Evolutionary conservation across 2,888 invertebrate species (phyloP), one percentile per base, ranked within the genome.

Genomic region (Synanthedon formicaeformis): DNA sequence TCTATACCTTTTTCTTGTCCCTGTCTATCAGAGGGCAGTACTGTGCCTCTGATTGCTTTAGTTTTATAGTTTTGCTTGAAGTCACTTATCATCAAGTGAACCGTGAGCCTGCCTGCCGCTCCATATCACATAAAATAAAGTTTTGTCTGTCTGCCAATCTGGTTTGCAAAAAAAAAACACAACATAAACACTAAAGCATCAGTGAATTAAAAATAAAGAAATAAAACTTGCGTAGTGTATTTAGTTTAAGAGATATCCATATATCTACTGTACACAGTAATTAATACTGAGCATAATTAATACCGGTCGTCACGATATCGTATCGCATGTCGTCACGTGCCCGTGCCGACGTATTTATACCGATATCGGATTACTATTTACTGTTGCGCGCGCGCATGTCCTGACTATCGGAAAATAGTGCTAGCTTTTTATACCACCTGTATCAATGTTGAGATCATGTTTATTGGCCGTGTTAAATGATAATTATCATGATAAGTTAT

Each of bases 301-400:
- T 45, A 45, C 45, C 45, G 14, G 45, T 45, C 45, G 45, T 49
- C 49, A 12, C 49, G 18, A 14, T 49, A 49, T 49, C 16, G 49
- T 73, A 63, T 72, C 65, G 70, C 77, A 70, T 75, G 81, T 81
- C 82, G 71, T 77, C 82, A 80, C 80, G 75, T 82, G 72, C 74
- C 66, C 61, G 60, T 60, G 54, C 55, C 62, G 57, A 62, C 65
- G 70, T 78, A 78, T 80, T 82, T 82, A 81, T 81, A 67, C 73
- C 74, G 76, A 75, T 81, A 83, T 83, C 80, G 71, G 65, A 67
- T 83, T 83, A 69, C 83, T 77, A 81, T 83, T 82, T 83, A 83
- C 65, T 57, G 57, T 70, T 59, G 58, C 62, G 57, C 56, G 58
- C 55, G 56, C 51, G 51, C 57, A 55, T 54, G 59, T 56, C 61